Base-by-base conservation (phyloP, 2,888 invertebrate species). In the Melanotus villosus region DNA sequence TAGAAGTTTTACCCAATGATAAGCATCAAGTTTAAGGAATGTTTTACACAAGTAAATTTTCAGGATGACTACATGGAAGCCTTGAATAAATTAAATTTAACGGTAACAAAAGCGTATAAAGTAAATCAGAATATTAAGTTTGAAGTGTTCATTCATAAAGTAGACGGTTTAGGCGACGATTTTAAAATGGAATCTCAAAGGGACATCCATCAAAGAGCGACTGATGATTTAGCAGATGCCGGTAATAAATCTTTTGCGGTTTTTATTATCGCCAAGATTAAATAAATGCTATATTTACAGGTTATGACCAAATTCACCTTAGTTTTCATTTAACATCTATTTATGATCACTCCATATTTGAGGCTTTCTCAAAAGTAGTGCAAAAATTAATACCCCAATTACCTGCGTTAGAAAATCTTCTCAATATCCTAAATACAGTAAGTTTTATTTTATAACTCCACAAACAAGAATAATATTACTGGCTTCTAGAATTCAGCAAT, bases 271-370 rank as follows among this genome's bases (percentile, higher is more conserved):
- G n/a, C n/a, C n/a, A n/a, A n/a, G n/a, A n/a, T n/a, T n/a, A n/a
- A n/a, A n/a, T n/a, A n/a, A n/a, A n/a, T n/a, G n/a, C n/a, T n/a
- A n/a, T n/a, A n/a, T n/a, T 81, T 83, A 54, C 73, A 88, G 90
- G 90, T 19, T 89, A 88, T 76, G 95, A 97, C 80, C 93, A 95
- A 85, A 95, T 97, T 72, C 94, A 96, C 82, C 86, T 97, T 62
- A 96, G 95, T 81, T 98, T 98, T 87, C 98, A 99, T 84, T 88
- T 99, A 72, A 99, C 99, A 18, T 99, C 98, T 70, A 99, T 99
- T 76, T 99, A 99, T 84, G 99, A 99, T 86, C 99, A 99, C 86
- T 99, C 99, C 75, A 99, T 99, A 86, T 99, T 99, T 87, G 99
- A 99, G 87, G 99, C 99, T 9, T 99, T 99, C 86, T 98, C 98